These are phyloP conservation scores for Nomada fabriciana DNA, from an alignment of 2,888 invertebrate species.

Conservation along the genomic window DNA sequence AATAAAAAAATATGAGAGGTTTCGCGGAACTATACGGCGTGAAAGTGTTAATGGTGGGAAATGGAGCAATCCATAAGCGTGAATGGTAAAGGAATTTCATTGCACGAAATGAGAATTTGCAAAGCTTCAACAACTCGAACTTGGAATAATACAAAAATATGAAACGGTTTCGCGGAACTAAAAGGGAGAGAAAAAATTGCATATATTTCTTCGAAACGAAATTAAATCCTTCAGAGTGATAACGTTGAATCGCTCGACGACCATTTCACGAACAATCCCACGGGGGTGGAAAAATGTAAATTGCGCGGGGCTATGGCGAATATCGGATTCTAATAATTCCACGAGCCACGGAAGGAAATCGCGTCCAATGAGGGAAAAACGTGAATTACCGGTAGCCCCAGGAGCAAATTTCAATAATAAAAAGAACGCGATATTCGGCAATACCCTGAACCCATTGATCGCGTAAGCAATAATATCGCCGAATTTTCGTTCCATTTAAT, in stretches of 20 bases:
- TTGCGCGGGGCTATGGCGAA: slow-evolving; percentile 2
- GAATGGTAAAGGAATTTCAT: no score
- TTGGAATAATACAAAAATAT: no score
- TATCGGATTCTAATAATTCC: slow-evolving; percentile 50
- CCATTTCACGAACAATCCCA: neutral
- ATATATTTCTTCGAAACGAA: no score
- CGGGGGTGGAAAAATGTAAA: slow-evolving; percentile 14
- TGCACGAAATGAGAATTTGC: no score
- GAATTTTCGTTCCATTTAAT: neutral
- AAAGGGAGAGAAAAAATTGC: no score
- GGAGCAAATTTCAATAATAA: slow-evolving; percentile 41
- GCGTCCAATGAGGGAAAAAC: slow-evolving; percentile 15
- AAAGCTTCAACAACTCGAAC: no score
- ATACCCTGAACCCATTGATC: neutral
- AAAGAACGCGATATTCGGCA: slow-evolving; percentile 26
- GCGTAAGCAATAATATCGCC: neutral
- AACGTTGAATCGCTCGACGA: neutral
- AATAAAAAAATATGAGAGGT: no score
- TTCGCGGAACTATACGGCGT: neutral
- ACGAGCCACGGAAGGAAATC: slow-evolving; percentile 11
- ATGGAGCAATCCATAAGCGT: no score
- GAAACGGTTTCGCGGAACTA: no score
- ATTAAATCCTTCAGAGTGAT: no score
- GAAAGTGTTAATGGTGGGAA: neutral
- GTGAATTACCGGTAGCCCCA: neutral